Evolutionary conservation across 2,797 vertebrate species (phyloP).

Genomic region (Enteromius treurensis): DNA sequence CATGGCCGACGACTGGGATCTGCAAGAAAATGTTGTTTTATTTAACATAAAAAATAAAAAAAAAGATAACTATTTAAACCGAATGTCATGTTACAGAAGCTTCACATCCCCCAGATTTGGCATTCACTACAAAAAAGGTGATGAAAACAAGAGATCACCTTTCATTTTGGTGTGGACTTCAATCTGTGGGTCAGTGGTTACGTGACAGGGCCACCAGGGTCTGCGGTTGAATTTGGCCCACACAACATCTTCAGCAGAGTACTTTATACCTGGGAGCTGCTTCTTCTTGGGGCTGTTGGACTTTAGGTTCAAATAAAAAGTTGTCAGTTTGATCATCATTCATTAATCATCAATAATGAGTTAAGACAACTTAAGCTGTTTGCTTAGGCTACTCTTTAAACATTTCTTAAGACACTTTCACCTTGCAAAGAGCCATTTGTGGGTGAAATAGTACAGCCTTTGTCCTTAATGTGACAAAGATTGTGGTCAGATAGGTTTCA

Average conservation of each 20-base stretch:
- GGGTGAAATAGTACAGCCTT: neutral
- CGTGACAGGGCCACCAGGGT: slow-evolving; percentile 96
- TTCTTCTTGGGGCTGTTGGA: slow-evolving; percentile 85
- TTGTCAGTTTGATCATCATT: neutral
- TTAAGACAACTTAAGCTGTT: neutral
- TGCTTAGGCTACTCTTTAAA: slow-evolving; percentile 2
- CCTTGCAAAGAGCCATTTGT: neutral
- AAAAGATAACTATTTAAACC: neutral
- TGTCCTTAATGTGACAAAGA: neutral
- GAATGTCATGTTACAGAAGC: neutral
- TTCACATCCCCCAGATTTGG: neutral
- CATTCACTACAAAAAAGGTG: neutral
- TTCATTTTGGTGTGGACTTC: slow-evolving; percentile 93
- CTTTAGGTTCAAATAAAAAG: slow-evolving; percentile 64
- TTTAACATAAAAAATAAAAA: neutral
- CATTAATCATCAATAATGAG: neutral
- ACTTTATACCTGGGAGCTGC: slow-evolving; percentile 82
- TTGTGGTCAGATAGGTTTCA: neutral
- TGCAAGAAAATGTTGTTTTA: slow-evolving; percentile 50
- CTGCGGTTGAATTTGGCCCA: slow-evolving; percentile 98
- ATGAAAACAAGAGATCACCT: slow-evolving; percentile 75
- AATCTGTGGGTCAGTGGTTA: slow-evolving; percentile 84
- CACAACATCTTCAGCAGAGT: slow-evolving; percentile 90
- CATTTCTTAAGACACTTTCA: slow-evolving; percentile 1
- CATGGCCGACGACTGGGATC: slow-evolving; percentile 86